Conservation (phyloP, 2,888 invertebrate species). For the Cephus nigrinus region DNA sequence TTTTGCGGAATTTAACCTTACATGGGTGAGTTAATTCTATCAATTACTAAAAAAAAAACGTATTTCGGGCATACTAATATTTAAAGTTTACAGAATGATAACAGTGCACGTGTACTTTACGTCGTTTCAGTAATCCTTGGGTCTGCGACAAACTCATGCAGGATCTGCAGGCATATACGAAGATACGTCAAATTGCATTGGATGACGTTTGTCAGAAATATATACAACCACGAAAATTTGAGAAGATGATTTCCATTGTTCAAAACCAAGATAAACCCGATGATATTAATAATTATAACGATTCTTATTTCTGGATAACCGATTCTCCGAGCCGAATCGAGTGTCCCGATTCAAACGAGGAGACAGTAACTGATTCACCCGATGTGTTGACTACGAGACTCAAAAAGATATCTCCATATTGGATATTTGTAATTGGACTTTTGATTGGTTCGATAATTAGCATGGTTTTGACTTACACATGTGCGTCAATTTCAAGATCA, state of each 20-base stretch:
- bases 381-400: neutral
- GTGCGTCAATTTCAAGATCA: constrained; percentile 38
- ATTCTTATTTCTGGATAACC: constrained; percentile 15
- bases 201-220: constrained; percentile 33
- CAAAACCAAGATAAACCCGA: neutral
- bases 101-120: neutral
- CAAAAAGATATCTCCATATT: constrained; percentile 38
- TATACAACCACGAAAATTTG: constrained; percentile 33
- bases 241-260: constrained; percentile 41
- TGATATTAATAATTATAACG: neutral
- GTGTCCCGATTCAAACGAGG: neutral
- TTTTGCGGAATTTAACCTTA: constrained; percentile 41
- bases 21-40: constrained; percentile 6
- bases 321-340: constrained; percentile 10
- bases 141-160: constrained; percentile 45
- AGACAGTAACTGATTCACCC: neutral
- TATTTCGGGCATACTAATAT: neutral
- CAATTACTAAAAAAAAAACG: neutral
- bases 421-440: constrained; percentile 50
- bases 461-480: constrained; percentile 48
- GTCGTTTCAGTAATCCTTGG: constrained; percentile 54
- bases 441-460: constrained; percentile 47
- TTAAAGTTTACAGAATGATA: neutral
- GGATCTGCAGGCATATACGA: constrained; percentile 42
- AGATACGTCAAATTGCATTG: constrained; percentile 27